These are phyloP conservation scores for Linnaemya vulpina DNA, from an alignment of 2,888 invertebrate species.

Conservation along the genomic window DNA sequence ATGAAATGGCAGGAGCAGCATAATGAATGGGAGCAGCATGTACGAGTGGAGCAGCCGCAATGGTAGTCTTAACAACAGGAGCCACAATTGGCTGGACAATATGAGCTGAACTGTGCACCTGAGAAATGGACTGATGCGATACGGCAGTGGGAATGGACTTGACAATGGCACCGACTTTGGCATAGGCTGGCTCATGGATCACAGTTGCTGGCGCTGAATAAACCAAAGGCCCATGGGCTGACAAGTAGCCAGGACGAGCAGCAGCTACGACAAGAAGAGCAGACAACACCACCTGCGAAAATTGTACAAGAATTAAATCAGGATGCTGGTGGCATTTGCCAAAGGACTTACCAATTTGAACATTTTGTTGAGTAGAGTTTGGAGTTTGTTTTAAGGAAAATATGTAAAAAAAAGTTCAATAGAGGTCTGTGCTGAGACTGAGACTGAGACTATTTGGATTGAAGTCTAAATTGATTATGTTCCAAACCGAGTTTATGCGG, in stretches of 20 bases:
- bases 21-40: constrained; percentile 61
- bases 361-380: constrained; percentile 76
- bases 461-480: constrained; percentile 71
- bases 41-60: constrained; percentile 70
- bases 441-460: constrained; percentile 75
- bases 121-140: constrained; percentile 84
- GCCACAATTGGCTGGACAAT: constrained; percentile 76
- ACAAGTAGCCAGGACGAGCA: constrained; percentile 79
- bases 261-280: constrained; percentile 80
- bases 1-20: constrained; percentile 65
- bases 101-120: constrained; percentile 81
- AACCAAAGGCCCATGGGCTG: constrained; percentile 72
- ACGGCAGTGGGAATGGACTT: constrained; percentile 84
- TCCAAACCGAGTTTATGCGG: constrained; percentile 64
- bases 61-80: constrained; percentile 73
- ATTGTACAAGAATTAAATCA: background rate
- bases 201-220: constrained; percentile 76
- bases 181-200: constrained; percentile 77
- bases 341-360: constrained; percentile 81
- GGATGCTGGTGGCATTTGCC: background rate
- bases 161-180: constrained; percentile 78
- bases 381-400: constrained; percentile 1
- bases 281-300: constrained; percentile 78
- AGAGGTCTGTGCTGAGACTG: constrained; percentile 79
- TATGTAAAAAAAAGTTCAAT: constrained; percentile 67